phyloP scores from a whole-genome alignment of 1,140 invertebrate species.

The Eufriesea mexicana region DNA sequence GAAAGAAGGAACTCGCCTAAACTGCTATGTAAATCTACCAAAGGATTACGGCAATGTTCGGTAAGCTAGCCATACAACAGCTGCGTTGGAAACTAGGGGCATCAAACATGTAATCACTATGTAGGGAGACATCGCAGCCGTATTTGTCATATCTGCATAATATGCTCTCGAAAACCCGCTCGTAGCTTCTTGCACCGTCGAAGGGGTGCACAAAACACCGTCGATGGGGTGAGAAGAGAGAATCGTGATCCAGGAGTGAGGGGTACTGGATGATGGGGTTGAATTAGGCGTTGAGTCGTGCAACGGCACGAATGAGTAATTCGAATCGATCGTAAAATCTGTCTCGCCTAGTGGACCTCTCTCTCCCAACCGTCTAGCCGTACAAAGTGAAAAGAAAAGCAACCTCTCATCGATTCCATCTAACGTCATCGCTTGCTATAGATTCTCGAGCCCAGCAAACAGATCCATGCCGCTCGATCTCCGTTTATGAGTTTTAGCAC shows the following conservation, averaged over 20 bases:
- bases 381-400: background rate
- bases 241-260: background rate
- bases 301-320: conserved; percentile 52
- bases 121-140: conserved; percentile 9
- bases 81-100: conserved; percentile 28
- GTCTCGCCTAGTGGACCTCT: conserved; percentile 19
- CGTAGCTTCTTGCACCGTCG: conserved; percentile 9
- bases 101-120: conserved; percentile 23
- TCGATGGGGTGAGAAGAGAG: background rate
- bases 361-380: background rate
- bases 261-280: conserved; percentile 33
- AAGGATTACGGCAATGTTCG: background rate
- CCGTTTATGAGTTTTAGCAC: background rate
- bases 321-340: conserved; percentile 62
- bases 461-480: background rate
- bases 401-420: background rate
- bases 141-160: conserved; percentile 30
- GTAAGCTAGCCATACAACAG: conserved; percentile 3
- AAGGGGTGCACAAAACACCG: conserved; percentile 5
- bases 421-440: conserved; percentile 51
- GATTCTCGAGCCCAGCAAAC: background rate
- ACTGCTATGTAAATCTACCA: background rate
- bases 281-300: conserved; percentile 52
- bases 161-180: conserved; percentile 19
- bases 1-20: background rate